Base-by-base conservation (phyloP, 2,797 vertebrate genomes). In the Diceros bicornis region DNA sequence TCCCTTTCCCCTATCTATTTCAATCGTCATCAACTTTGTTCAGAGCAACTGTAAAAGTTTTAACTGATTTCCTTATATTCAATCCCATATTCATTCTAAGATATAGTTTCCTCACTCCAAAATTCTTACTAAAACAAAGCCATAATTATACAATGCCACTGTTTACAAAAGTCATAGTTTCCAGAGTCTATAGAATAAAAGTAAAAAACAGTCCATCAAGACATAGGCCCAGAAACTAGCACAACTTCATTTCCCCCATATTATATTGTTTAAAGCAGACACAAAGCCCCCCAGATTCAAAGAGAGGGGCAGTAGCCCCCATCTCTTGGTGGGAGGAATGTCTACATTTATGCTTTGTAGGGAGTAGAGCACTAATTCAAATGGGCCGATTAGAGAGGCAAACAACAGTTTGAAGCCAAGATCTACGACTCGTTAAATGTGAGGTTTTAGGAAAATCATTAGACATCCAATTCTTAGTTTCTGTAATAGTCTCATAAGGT, bases 121-220 rank as follows among this genome's bases (percentile, higher is more conserved):
- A 75, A n/a, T 68, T 37, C 11, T 68, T 75, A 82, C 7, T 66
- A 44, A 79, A 91, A 71, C 52, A 64, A 72, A 79, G 6, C 23
- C 27, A 71, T 64, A 29, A 64, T 91, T 86, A 44, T 64, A 37
- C 21, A 78, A 59, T 37, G 18, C 21, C 72, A 57, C 66, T 69
- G 20, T 64, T 75, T 47, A 89, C 29, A 89, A 83, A 89, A 75
- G 57, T 7, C n/a, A n/a, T 64, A 72, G 13, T 89, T 64, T 72
- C 50, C 17, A 68, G 57, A 62, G 17, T 59, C 16, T 68, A 2
- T 23, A 75, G 69, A 37, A 34, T 75, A 79, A 44, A 79, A 50
- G 37, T 21, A 4, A 37, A 74, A 92, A 92, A 17, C 3, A 29
- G n/a, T 71, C 1, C 27, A 37, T 41, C 27, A 82, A 88, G 23